Percentiles rank a stretch among this genome's conserved stretches.
Conservation (phyloP, 2,113 vertebrate genomes). For the Dromaius novaehollandiae region DNA sequence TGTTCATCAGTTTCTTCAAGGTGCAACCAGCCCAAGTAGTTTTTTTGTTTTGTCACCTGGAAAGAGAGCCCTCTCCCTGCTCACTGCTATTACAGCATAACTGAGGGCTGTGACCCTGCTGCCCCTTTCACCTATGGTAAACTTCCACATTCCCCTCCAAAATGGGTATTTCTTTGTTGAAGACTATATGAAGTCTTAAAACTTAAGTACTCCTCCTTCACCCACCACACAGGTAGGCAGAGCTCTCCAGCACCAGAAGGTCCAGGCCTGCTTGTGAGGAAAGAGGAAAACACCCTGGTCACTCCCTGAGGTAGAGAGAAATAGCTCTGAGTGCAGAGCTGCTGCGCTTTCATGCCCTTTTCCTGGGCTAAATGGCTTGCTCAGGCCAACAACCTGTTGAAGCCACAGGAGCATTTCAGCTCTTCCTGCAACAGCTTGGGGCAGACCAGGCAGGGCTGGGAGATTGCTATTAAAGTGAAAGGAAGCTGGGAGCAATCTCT, state of each 20-base stretch:
- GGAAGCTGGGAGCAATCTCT: not conserved
- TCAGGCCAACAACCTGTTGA: not conserved
- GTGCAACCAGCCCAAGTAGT: not conserved
- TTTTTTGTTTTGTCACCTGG: not conserved
- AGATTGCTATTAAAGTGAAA: not conserved
- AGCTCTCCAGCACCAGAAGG: not conserved
- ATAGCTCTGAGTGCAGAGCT: accelerated
- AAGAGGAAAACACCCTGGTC: not conserved
- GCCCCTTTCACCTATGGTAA: too few species aligned
- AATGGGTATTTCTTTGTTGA: not conserved
- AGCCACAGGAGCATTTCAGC: accelerated
- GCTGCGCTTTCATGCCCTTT: not conserved
- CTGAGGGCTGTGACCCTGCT: too few species aligned
- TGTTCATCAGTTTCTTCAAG: not conserved
- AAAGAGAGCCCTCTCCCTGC: too few species aligned
- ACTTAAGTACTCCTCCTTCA: not conserved
- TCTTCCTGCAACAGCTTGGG: accelerated
- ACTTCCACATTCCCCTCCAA: too few species aligned
- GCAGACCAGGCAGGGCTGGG: not conserved
- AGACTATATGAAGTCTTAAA: not conserved
- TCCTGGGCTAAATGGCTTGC: accelerated
- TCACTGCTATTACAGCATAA: too few species aligned
- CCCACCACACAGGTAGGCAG: not conserved
- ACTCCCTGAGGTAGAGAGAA: not conserved
- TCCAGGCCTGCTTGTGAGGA: not conserved